Base-by-base conservation (phyloP, 2,888 invertebrate genomes). In the Diaperis boleti region DNA sequence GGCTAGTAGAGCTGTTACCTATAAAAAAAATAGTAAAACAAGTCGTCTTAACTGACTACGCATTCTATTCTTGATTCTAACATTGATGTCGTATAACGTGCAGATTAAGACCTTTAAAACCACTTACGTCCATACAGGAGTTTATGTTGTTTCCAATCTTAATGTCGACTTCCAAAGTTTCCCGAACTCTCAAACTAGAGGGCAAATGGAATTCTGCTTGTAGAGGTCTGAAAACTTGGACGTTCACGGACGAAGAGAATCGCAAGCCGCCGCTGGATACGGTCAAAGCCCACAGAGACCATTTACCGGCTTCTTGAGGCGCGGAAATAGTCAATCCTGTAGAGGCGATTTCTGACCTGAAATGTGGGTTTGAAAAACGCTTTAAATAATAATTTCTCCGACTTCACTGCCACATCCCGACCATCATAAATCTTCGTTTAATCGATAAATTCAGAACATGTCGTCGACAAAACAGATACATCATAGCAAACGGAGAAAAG, bases 81-180 rank as follows among this genome's bases (percentile, higher is more conserved):
- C 2, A 26, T n/a, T 5, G 8, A 6, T 20, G 3, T n/a, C n/a
- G n/a, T n/a, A n/a, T n/a, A n/a, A n/a, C n/a, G n/a, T n/a, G n/a
- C n/a, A n/a, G n/a, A n/a, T n/a, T n/a, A n/a, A 49, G 29, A 49
- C 33, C 17, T 18, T 18, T 15, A 4, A 33, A 52, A 13, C 26
- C 56, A 56, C 88, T 88, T 76, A 89, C 89, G 75, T 89, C 89
- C 85, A 89, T 87, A 78, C 89, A 89, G 62, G 87, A 86, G 74
- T 88, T 87, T 72, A 88, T 85, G 65, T 88, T 88, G 72, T 88
- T 89, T 0, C 86, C 87, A 60, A 89, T 88, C 78, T 87, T 88
- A 67, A 89, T 87, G 69, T 88, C 88, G n/a, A 88, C 86, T 74
- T 89, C 88, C 0, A 88, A 83, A 0, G 87, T 86, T 75, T 89